Evolutionary conservation across 2,797 vertebrate species (phyloP).

Genomic region (Craterocephalus amniculus): DNA sequence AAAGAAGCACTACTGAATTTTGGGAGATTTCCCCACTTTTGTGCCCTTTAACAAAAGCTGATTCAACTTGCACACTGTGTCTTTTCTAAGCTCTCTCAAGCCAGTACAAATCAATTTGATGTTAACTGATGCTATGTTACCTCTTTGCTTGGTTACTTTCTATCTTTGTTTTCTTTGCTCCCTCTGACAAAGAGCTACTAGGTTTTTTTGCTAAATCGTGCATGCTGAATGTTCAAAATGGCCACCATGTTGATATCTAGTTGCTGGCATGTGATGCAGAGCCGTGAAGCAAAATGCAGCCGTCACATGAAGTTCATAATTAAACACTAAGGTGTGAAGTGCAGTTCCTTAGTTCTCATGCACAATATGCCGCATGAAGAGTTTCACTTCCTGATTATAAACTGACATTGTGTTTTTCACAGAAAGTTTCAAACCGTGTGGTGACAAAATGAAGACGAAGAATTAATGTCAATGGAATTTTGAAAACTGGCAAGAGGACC

Average conservation of each 20-base stretch:
- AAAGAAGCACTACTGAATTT: background rate
- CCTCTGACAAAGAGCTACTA: background rate
- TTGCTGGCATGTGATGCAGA: background rate
- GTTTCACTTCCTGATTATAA: background rate
- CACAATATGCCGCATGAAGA: background rate
- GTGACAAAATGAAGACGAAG: constrained; percentile 14
- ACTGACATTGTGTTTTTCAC: constrained; percentile 5
- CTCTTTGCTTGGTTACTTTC: background rate
- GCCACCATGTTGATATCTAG: background rate
- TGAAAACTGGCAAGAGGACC: constrained; percentile 11
- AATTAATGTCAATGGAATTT: background rate
- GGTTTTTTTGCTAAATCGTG: background rate
- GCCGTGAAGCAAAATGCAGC: background rate
- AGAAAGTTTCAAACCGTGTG: background rate
- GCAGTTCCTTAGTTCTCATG: background rate
- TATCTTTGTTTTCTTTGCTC: background rate
- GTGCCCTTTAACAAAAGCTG: background rate
- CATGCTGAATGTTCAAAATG: background rate
- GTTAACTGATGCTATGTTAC: too few relatives aligned
- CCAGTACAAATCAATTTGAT: too few relatives aligned
- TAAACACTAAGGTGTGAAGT: background rate
- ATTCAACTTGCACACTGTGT: too few relatives aligned
- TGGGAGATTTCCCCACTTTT: background rate
- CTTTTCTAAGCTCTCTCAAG: too few relatives aligned
- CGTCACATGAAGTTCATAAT: background rate